Conservation (phyloP, 2,797 vertebrate genomes). For the Enteromius treurensis region DNA sequence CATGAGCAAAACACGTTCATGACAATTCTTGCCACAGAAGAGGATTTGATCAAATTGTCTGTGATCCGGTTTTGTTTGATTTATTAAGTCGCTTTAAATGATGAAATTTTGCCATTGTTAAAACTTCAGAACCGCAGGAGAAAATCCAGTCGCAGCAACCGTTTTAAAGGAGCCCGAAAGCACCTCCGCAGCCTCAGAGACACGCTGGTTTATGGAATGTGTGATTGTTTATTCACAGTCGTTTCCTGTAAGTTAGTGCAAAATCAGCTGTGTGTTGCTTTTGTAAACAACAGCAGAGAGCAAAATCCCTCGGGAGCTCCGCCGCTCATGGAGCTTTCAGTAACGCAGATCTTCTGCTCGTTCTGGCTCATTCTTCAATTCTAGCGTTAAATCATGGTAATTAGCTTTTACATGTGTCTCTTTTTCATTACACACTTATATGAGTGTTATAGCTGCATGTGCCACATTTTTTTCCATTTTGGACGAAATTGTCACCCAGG, state of each 20-base stretch:
- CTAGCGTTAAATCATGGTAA: not conserved
- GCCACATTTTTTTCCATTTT: not conserved
- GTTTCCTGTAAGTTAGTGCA: conserved; percentile 21
- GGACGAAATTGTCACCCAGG: not conserved
- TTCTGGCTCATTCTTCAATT: not conserved
- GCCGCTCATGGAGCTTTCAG: not conserved
- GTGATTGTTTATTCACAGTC: conserved; percentile 32
- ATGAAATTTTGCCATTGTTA: not conserved
- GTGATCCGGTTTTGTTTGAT: not conserved
- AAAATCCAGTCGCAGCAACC: not conserved
- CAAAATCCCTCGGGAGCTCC: not conserved
- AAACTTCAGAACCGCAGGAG: not conserved
- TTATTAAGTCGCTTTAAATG: not conserved
- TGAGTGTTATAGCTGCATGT: not conserved
- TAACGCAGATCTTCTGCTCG: not conserved
- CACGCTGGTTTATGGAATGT: conserved; percentile 15
- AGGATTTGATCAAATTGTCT: too few species aligned
- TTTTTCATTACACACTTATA: not conserved
- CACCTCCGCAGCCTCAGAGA: not conserved
- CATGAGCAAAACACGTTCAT: not conserved
- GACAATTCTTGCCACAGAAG: not conserved
- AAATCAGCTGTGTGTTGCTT: conserved; percentile 20
- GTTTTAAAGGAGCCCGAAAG: not conserved
- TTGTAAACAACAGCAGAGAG: conserved; percentile 1
- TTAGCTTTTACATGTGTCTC: not conserved